Evolutionary conservation across 2,888 invertebrate genomes (phyloP).

Genomic region (Pollenia labialis): DNA sequence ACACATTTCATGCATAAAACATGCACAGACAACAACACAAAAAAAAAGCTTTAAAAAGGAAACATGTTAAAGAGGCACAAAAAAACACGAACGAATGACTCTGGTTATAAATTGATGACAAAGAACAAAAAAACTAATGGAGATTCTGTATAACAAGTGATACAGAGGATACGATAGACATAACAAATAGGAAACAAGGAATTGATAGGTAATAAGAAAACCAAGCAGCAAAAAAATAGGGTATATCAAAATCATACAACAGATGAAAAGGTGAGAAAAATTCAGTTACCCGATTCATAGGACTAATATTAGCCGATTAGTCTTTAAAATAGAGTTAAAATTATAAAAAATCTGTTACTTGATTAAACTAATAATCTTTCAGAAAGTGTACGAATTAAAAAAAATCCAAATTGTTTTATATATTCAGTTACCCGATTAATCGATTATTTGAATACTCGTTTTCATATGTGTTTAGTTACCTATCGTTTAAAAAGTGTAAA

Average conservation of each 20-base stretch:
- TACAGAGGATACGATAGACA: constrained; percentile 37
- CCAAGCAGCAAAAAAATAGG: neutral
- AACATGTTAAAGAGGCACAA: constrained; percentile 4
- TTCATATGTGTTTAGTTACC: no score
- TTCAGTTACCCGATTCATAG: neutral
- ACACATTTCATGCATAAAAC: constrained; percentile 51
- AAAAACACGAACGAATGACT: constrained; percentile 11
- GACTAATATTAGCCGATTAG: neutral
- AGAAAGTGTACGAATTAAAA: neutral
- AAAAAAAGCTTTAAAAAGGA: constrained; percentile 6
- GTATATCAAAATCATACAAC: neutral
- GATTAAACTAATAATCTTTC: no score
- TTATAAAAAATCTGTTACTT: no score
- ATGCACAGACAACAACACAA: neutral
- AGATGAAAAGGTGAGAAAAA: neutral
- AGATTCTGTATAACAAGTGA: constrained; percentile 40
- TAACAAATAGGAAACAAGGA: constrained; percentile 52
- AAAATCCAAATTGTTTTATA: neutral
- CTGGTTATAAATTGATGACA: constrained; percentile 54
- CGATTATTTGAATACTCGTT: neutral
- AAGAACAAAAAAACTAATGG: constrained; percentile 48
- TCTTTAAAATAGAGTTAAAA: no score
- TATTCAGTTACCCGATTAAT: neutral
- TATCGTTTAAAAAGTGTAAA: no score
- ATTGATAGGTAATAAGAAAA: constrained; percentile 27